Base-by-base conservation (phyloP, 1,140 invertebrate genomes). In the Drosophila malerkotliana region DNA sequence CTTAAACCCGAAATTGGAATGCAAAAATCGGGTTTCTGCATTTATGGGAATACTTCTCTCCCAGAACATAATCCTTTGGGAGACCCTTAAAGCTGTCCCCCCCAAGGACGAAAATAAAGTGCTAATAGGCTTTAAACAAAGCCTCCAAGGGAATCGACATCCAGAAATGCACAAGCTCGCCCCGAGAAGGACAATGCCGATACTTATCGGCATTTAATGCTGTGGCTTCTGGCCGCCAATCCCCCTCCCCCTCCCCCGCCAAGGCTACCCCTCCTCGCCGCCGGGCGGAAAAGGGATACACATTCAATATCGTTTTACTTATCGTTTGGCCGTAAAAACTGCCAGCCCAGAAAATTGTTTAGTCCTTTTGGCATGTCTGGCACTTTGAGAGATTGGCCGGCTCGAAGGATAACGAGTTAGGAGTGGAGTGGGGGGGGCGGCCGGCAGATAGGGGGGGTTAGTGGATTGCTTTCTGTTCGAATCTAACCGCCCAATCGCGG, bases 271-370 rank as follows among this genome's bases (percentile, higher is more conserved):
- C 37, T 15, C 37, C 9, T 8, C 34, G 51, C 18, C 14, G 45
- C 12, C 9, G 59, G 14, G 15, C 44, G 34, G 37, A 37, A 80
- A 81, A 72, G 47, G 67, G 66, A 66, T 48, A 68, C 62, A 79
- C 77, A 77, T 85, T 85, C 82, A 88, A 88, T 87, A 87, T 87
- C 82, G 83, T 87, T 87, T 83, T 87, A 87, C 83, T 87, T 87
- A 87, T 87, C 83, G 83, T 79, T 85, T 88, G 83, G 78, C 83
- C 79, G 88, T 87, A 88, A 87, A 85, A 87, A 87, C 79, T 88
- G 83, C 83, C 79, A 87, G 79, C 84, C 77, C 83, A 88, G 83
- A 87, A 87, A 87, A 87, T 87, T 87, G 83, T 87, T 87, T 87
- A 87, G 83, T 87, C 83, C 83, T 88, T 79, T 87, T 87, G 75